Base-by-base conservation (phyloP, 1,140 invertebrate genomes). In the Lepidostoma basale region DNA sequence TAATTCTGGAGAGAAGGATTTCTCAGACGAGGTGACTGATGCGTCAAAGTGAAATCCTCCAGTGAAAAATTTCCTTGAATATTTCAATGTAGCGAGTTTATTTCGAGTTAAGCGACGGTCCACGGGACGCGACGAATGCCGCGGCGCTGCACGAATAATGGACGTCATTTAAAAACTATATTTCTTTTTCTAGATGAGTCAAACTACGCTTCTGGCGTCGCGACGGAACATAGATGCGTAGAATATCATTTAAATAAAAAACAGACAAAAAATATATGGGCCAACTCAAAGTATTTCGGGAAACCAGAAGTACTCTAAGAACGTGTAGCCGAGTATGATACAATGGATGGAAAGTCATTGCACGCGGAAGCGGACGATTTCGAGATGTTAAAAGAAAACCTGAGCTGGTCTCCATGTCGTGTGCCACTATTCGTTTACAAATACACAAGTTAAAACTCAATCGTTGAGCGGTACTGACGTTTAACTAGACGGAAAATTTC, bases 261-360 rank as follows among this genome's bases (percentile, higher is more conserved):
- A 52, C 12, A 33, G 16, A 22, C 44, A 26, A 33, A 56, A 33
- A 56, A 56, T 33, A 56, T 56, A 56, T 56, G 28, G 52, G 52
- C 52, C 52, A 56, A 56, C 16, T 56, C 16, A n/a, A n/a, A n/a
- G n/a, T 56, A 56, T 56, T 56, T 56, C 25, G 52, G 16, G 26
- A 36, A n/a, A n/a, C n/a, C n/a, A n/a, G n/a, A n/a, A n/a, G n/a
- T n/a, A n/a, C n/a, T n/a, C n/a, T n/a, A n/a, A n/a, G n/a, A n/a
- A n/a, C n/a, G n/a, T n/a, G n/a, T n/a, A n/a, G n/a, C n/a, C n/a
- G n/a, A n/a, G n/a, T 18, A 40, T 40, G 39, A 40, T 16, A 40
- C 6, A n/a, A 40, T 40, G 39, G 9, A 40, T 18, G 39, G 14
- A 14, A 56, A 56, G 28, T 36, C 52, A 56, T 30, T 56, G 52